Conservation (phyloP, 1,140 invertebrate genomes). For the Episyrphus balteatus region DNA sequence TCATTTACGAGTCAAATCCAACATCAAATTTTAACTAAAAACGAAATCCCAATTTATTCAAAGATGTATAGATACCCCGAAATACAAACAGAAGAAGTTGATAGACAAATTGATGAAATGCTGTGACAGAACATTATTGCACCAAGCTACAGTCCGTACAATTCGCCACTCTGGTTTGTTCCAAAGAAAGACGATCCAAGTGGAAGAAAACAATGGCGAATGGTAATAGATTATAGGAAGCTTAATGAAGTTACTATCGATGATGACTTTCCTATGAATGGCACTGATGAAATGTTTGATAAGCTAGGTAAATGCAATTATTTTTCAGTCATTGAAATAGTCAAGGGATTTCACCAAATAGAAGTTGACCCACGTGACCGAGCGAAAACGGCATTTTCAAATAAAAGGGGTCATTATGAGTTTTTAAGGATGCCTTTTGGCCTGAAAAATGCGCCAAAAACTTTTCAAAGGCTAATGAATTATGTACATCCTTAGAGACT, state of each 20-base stretch:
- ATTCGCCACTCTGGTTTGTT: conserved; percentile 15
- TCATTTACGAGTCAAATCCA: too few relatives aligned
- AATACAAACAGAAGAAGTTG: conserved; percentile 18
- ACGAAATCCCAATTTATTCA: too few relatives aligned
- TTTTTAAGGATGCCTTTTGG: too few relatives aligned
- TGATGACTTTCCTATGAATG: conserved; percentile 12
- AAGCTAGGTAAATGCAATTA: too few relatives aligned
- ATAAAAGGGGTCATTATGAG: too few relatives aligned
- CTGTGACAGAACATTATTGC: conserved; percentile 17
- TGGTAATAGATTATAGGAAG: conserved; percentile 32
- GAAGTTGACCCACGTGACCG: too few relatives aligned
- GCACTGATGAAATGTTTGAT: conserved; percentile 11
- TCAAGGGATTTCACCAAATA: too few relatives aligned
- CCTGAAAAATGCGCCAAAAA: too few relatives aligned
- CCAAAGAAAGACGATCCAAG: conserved; percentile 15
- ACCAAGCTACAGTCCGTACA: conserved; percentile 13
- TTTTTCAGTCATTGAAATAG: too few relatives aligned
- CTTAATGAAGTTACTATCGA: conserved; percentile 17
- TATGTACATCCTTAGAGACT: conserved; percentile 10
- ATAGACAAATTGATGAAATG: conserved; percentile 23
- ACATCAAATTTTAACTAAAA: too few relatives aligned
- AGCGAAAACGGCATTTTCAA: too few relatives aligned
- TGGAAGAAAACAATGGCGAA: conserved; percentile 16
- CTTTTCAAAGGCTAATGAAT: conserved; percentile 41
- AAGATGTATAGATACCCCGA: too few relatives aligned